phyloP scores from a whole-genome alignment of 2,113 vertebrate genomes.

The Periophthalmodon schlosseri region DNA sequence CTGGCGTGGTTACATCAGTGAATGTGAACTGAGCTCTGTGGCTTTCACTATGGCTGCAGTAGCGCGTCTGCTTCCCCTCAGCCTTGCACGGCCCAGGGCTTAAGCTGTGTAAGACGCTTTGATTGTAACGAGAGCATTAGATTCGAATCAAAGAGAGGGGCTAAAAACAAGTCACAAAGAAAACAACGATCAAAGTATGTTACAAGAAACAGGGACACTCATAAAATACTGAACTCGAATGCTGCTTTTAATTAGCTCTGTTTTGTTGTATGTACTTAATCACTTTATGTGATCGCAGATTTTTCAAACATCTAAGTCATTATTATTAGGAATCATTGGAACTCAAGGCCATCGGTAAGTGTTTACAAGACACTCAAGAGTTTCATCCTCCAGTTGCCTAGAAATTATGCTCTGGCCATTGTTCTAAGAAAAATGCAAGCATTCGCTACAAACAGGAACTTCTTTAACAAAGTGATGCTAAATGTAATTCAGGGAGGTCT shows the following conservation, averaged over 20 bases:
- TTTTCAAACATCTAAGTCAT: too few relatives aligned
- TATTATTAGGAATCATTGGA: too few relatives aligned
- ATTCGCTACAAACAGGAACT: too few relatives aligned
- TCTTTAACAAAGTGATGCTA: too few relatives aligned
- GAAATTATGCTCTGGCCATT: too few relatives aligned
- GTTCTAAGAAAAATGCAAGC: too few relatives aligned
- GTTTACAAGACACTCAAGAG: too few relatives aligned
- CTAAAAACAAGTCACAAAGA: constrained; percentile 10
- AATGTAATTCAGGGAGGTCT: too few relatives aligned
- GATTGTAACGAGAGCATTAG: constrained; percentile 17
- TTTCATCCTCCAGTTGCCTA: too few relatives aligned
- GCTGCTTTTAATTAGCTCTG: background rate
- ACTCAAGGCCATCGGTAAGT: too few relatives aligned
- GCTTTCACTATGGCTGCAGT: constrained; percentile 21
- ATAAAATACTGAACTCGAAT: background rate
- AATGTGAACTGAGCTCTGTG: constrained; percentile 9
- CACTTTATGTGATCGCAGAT: too few relatives aligned
- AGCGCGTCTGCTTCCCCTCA: constrained; percentile 36
- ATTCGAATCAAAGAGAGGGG: constrained; percentile 34
- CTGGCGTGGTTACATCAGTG: background rate
- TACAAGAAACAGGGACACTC: background rate
- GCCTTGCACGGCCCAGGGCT: constrained; percentile 28
- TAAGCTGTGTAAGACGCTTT: constrained; percentile 21
- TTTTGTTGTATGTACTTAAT: background rate
- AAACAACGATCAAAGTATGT: background rate